phyloP scores from a whole-genome alignment of 2,113 vertebrate genomes.

The Xiphorhynchus elegans region DNA sequence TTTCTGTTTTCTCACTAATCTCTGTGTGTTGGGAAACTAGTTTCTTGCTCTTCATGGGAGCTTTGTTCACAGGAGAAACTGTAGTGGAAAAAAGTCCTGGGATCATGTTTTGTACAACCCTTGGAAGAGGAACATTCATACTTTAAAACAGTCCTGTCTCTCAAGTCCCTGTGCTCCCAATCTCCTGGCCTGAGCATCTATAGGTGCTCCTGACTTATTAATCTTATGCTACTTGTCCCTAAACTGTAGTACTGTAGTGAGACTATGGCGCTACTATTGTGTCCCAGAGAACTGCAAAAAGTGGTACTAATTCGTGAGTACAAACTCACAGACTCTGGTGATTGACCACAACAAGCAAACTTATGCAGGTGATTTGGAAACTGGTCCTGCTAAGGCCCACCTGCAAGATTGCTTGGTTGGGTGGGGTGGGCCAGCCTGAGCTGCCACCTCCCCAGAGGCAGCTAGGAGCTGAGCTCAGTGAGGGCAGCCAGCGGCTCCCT shows the following conservation, averaged over 20 bases:
- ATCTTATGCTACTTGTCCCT: background rate
- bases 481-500: fast-evolving
- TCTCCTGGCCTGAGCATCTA: background rate
- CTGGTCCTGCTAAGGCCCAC: background rate
- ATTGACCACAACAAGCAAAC: fast-evolving
- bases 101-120: background rate
- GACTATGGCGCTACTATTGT: fast-evolving
- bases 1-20: background rate
- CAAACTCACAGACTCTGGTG: background rate
- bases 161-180: background rate
- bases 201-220: background rate
- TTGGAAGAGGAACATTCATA: background rate
- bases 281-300: background rate
- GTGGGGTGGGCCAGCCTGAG: background rate
- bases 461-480: fast-evolving
- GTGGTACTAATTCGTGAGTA: fast-evolving
- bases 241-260: background rate
- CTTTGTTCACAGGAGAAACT: background rate
- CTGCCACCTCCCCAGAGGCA: fast-evolving
- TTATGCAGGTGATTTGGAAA: background rate
- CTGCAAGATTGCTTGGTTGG: fast-evolving
- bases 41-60: background rate
- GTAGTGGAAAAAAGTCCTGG: background rate
- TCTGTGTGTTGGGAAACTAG: fast-evolving
- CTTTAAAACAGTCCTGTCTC: background rate